Conservation (phyloP, 2,797 vertebrate species). For the Parauchenoglanis punctatus region DNA sequence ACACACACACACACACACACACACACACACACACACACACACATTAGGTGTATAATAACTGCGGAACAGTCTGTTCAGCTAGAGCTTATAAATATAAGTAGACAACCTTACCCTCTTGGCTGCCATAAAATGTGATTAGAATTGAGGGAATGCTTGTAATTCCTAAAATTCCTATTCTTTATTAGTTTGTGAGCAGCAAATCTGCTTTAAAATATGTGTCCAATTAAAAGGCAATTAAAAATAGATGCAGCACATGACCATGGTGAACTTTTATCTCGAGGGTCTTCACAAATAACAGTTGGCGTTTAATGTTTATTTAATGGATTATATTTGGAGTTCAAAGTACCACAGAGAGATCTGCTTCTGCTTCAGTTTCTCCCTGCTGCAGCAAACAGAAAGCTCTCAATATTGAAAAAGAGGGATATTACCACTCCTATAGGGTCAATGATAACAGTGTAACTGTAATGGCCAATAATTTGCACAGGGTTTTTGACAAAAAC, state of each 20-base stretch:
- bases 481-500: not conserved
- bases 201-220: conserved; percentile 50
- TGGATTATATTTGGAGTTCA: conserved; percentile 56
- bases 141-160: conserved; percentile 39
- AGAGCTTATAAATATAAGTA: conserved; percentile 40
- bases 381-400: conserved; percentile 26
- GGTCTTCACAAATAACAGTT: conserved; percentile 51
- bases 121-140: conserved; percentile 43
- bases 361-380: conserved; percentile 23
- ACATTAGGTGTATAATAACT: not conserved
- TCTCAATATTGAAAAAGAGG: not conserved
- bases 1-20: conserved; percentile 12
- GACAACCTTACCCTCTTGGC: conserved; percentile 40
- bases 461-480: not conserved
- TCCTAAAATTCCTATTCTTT: conserved; percentile 45
- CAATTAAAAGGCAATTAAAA: conserved; percentile 62
- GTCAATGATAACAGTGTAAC: not conserved
- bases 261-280: conserved; percentile 53
- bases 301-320: conserved; percentile 65
- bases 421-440: not conserved
- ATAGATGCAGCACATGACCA: conserved; percentile 52
- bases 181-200: conserved; percentile 43
- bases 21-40: conserved; percentile 3
- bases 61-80: conserved; percentile 21
- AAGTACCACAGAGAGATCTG: conserved; percentile 51